Base-by-base conservation (phyloP, 1,140 invertebrate species). In the Atopsyche davidsoni region DNA sequence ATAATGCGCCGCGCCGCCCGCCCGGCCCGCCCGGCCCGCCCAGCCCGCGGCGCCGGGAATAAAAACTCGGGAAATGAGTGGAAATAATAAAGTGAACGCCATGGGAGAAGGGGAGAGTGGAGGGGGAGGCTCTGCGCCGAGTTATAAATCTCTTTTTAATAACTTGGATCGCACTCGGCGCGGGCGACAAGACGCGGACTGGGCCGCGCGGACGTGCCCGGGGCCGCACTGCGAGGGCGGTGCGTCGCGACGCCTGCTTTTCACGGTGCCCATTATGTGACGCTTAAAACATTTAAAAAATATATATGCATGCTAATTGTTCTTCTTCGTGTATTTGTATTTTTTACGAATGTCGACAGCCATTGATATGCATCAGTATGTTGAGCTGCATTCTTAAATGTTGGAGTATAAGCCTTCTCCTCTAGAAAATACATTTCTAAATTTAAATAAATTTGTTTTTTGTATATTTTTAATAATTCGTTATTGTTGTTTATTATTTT, bases 81-180 rank as follows among this genome's bases (percentile, higher is more conserved):
- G 52, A 50, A 57, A 57, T 52, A 57, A 57, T 57, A 52, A 52
- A 57, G 34, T 48, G 42, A 52, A 22, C 38, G 48, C 16, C 31
- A 34, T 34, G n/a, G 13, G 31, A 34, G 31, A 34, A 34, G 16
- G 16, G 31, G 31, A 13, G 16, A 16, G 2, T 1, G 31, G 31
- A 34, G 16, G 16, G 6, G 16, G 31, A 28, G n/a, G 25, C 25
- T 28, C 25, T 28, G 6, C 34, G 7, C 4, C 19, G n/a, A 44
- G 53, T 47, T 56, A 57, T 57, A 57, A 57, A 57, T 57, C 54
- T 52, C 54, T 57, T 57, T 57, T 57, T 57, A 57, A 57, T 57
- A 57, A 56, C 53, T 56, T 51, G 48, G 41, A 43, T 51, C 53
- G 43, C 40, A 44, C 21, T 21, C 16, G 31, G n/a, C 32, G 35